These are phyloP conservation scores for Orussus abietinus DNA, from an alignment of 1,140 invertebrate genomes.

Conservation along the genomic window DNA sequence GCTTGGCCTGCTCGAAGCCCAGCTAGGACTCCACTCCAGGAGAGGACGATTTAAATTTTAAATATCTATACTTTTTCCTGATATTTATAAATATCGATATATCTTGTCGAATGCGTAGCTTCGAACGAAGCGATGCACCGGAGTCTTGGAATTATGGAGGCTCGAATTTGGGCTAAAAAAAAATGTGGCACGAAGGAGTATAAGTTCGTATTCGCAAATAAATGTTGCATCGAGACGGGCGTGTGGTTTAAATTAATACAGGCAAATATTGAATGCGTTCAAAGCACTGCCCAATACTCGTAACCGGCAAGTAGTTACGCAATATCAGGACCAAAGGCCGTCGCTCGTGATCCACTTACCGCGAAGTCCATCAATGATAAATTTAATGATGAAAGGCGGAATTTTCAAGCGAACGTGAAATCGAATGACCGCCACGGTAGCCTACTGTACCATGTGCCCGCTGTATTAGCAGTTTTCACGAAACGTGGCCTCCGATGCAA, in stretches of 20 bases:
- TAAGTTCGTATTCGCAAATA: too few relatives aligned
- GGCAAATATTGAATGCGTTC: too few relatives aligned
- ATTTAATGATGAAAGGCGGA: background rate
- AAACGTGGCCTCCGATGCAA: too few relatives aligned
- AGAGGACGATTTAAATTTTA: conserved; percentile 6
- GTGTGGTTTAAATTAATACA: too few relatives aligned
- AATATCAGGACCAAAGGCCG: too few relatives aligned
- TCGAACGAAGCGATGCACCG: too few relatives aligned
- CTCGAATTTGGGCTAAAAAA: too few relatives aligned
- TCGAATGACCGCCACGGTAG: background rate
- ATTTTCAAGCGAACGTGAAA: background rate
- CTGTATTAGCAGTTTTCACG: background rate
- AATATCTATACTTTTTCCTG: background rate
- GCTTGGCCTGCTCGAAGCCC: conserved; percentile 19
- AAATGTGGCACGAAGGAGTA: too few relatives aligned
- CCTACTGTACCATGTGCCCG: background rate
- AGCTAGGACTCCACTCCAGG: conserved; percentile 11
- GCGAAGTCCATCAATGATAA: background rate
- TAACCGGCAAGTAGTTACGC: too few relatives aligned
- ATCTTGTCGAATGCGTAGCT: background rate
- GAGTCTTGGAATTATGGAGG: too few relatives aligned
- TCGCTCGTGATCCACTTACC: conserved; percentile 11
- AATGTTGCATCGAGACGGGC: too few relatives aligned
- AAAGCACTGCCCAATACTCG: too few relatives aligned
- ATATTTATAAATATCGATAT: background rate